phyloP scores from a whole-genome alignment of 2,888 invertebrate genomes.

The Pseudococcus jackbeardsleyi region DNA sequence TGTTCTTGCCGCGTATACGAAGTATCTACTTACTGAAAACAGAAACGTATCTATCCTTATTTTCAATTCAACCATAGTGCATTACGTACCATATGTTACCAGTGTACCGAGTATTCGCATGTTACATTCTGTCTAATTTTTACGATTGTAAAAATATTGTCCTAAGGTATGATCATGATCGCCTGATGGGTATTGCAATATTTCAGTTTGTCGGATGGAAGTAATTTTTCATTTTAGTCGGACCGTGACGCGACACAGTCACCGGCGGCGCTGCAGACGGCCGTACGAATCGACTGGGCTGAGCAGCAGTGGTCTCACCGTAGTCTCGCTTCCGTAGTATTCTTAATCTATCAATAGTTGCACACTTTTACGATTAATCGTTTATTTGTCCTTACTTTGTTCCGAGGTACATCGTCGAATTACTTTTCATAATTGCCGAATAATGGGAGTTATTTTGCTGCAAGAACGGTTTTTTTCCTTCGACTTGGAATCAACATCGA shows the following conservation, averaged over 20 bases:
- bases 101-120: not conserved
- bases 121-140: not conserved
- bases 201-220: not conserved
- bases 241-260: too few species aligned
- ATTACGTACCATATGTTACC: too few species aligned
- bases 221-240: not conserved
- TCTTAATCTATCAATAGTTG: too few species aligned
- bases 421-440: not conserved
- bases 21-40: not conserved
- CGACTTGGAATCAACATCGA: not conserved
- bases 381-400: slow-evolving; percentile 25
- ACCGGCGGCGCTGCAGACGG: not conserved
- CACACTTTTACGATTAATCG: not conserved
- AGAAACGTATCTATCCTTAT: not conserved
- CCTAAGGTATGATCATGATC: too few species aligned
- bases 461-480: not conserved
- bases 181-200: too few species aligned
- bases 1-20: not conserved
- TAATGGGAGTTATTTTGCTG: not conserved
- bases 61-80: not conserved
- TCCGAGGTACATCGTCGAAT: not conserved
- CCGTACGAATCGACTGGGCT: not conserved
- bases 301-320: too few species aligned
- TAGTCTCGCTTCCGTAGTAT: too few species aligned
- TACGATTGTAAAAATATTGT: too few species aligned